A percentile compares a stretch with the other conserved stretches of the same genome.
These are phyloP conservation scores for Danaus plexippus DNA, from an alignment of 1,140 invertebrate species.

Conservation along the genomic window DNA sequence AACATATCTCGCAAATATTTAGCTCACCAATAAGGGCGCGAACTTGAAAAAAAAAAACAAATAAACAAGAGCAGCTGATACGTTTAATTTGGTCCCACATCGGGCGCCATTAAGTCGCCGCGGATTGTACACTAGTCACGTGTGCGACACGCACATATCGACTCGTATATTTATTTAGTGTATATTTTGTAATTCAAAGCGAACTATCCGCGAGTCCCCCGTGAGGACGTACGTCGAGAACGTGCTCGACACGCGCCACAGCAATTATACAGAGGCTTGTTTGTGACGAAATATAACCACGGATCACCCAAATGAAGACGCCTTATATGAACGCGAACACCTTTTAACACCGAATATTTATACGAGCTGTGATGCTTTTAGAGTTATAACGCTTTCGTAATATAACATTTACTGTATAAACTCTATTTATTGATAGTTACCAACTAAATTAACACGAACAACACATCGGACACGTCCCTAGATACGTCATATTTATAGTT, in stretches of 20 bases:
- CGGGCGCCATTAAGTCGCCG: constrained; percentile 34
- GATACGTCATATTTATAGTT: constrained; percentile 39
- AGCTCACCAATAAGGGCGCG: background rate
- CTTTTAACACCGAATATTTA: background rate
- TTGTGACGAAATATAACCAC: constrained; percentile 9
- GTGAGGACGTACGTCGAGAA: constrained; percentile 6
- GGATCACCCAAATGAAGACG: constrained; percentile 10
- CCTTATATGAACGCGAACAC: background rate
- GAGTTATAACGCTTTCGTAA: background rate
- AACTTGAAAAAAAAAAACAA: too few species aligned
- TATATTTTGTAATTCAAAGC: constrained; percentile 28
- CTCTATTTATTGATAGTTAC: constrained; percentile 7
- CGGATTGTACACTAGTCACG: constrained; percentile 24
- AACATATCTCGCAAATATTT: constrained; percentile 4
- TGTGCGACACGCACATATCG: constrained; percentile 10
- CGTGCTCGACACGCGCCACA: constrained; percentile 18
- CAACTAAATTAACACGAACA: constrained; percentile 11
- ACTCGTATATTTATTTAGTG: constrained; percentile 7
- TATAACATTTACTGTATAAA: constrained; percentile 1
- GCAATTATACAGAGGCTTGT: too few species aligned
- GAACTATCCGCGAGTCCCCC: constrained; percentile 12
- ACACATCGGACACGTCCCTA: constrained; percentile 21
- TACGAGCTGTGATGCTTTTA: constrained; percentile 5
- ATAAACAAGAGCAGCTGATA: constrained; percentile 1
- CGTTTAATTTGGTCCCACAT: constrained; percentile 22